Conservation (phyloP, 2,888 invertebrate genomes). For the Blera fallax region DNA sequence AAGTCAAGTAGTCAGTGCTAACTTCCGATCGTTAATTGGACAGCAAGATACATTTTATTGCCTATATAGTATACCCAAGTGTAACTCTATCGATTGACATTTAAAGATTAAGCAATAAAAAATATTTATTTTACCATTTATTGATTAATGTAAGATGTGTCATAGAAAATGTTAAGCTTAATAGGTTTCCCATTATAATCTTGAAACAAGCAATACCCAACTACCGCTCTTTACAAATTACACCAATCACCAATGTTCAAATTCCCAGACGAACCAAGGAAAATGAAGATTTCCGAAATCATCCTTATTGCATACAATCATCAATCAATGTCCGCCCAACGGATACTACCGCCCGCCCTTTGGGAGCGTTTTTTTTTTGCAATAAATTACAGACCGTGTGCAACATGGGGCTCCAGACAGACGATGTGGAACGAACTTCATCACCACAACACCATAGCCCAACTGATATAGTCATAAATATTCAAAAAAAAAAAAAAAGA, state of each 20-base stretch:
- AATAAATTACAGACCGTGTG: background rate
- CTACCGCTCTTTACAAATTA: background rate
- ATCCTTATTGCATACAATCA: constrained; percentile 8
- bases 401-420: too few relatives aligned
- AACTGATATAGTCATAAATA: constrained; percentile 22
- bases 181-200: background rate
- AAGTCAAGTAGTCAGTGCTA: too few relatives aligned
- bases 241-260: background rate
- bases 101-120: background rate
- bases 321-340: constrained; percentile 46
- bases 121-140: background rate
- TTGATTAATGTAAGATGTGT: background rate
- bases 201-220: too few relatives aligned
- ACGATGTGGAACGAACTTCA: background rate
- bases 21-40: too few relatives aligned
- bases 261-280: background rate
- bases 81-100: background rate
- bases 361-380: background rate
- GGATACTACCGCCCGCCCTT: background rate
- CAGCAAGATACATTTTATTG: too few relatives aligned
- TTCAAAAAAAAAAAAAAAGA: constrained; percentile 20
- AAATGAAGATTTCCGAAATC: constrained; percentile 20
- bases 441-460: background rate
- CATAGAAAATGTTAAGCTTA: background rate
- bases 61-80: background rate